These are phyloP conservation scores for Spheniscus humboldti DNA, from an alignment of 2,797 vertebrate species.

Conservation along the genomic window DNA sequence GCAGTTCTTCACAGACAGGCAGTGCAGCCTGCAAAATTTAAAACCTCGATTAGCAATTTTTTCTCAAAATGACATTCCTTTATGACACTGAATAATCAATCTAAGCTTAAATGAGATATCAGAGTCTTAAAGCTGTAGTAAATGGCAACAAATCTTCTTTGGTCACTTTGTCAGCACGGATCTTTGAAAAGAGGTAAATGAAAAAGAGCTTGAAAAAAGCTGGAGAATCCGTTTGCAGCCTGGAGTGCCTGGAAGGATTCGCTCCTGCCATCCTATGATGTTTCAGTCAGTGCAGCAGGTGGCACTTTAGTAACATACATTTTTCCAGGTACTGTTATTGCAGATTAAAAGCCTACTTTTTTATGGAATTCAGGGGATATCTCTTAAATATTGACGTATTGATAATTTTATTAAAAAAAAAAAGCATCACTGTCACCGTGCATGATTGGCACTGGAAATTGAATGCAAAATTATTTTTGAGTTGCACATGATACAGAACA, in stretches of 20 bases:
- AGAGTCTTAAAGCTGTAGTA: neutral
- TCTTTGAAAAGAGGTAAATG: neutral
- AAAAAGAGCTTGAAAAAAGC: neutral
- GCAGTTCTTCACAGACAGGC: neutral
- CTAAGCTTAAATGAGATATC: neutral
- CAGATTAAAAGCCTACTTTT: neutral
- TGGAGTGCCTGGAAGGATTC: neutral
- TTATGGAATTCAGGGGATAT: neutral
- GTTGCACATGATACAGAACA: neutral
- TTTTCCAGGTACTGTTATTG: neutral
- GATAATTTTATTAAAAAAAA: neutral
- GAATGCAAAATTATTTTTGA: neutral
- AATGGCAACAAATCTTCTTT: neutral
- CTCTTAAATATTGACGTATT: neutral
- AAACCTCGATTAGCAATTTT: neutral
- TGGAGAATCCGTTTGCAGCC: neutral
- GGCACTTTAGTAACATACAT: slow-evolving; percentile 57
- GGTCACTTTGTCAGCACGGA: neutral
- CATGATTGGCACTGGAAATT: neutral
- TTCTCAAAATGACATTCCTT: neutral
- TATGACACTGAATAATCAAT: neutral
- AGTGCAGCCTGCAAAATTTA: neutral
- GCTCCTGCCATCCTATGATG: rapidly evolving
- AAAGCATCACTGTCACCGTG: neutral
- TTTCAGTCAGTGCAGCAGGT: slow-evolving; percentile 54